Evolutionary conservation across 2,113 vertebrate species (phyloP).

Genomic region (Strigops habroptila): DNA sequence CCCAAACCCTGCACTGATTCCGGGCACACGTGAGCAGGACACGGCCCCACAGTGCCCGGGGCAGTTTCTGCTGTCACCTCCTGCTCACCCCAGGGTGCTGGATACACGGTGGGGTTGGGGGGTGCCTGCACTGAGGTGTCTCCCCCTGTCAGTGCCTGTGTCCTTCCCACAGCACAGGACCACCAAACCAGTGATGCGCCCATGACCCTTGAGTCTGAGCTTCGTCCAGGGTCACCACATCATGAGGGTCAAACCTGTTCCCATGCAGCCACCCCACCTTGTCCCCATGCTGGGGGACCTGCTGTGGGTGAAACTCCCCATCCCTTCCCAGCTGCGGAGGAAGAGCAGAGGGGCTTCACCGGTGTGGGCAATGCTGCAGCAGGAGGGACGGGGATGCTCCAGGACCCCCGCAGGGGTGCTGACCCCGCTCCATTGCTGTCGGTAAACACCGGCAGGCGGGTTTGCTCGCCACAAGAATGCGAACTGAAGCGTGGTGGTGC

Average conservation of each 20-base stretch:
- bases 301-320: neutral
- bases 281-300: too few species aligned
- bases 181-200: neutral
- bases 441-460: neutral
- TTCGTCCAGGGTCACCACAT: neutral
- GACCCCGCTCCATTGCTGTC: neutral
- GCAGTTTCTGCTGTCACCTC: constrained; percentile 13
- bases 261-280: neutral
- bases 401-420: neutral
- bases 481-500: fast-evolving
- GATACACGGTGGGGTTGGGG: neutral
- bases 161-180: fast-evolving
- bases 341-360: neutral
- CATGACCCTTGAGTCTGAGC: neutral
- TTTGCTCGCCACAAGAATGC: constrained; percentile 25
- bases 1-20: neutral
- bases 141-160: neutral
- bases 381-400: neutral
- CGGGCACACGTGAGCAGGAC: neutral
- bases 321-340: fast-evolving
- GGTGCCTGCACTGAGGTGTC: neutral
- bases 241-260: neutral
- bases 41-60: neutral
- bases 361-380: neutral
- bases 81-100: neutral